Conservation (phyloP, 2,797 vertebrate species). For the Lindbergichthys nudifrons region DNA sequence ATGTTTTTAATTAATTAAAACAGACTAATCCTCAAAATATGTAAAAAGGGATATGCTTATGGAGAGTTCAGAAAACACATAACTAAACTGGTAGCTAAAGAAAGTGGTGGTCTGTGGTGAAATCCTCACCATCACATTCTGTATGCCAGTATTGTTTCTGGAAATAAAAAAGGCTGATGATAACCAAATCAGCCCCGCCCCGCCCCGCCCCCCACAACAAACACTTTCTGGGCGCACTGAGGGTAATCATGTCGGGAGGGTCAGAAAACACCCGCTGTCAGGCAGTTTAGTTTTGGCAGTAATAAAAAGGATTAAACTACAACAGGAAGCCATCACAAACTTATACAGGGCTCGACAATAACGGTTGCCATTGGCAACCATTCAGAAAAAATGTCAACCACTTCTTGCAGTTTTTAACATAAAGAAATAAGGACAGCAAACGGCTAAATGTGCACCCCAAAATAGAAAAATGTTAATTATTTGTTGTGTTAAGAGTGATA, state of each 20-base stretch:
- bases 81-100: not conserved
- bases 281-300: not conserved
- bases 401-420: too few relatives aligned
- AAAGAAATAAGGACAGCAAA: too few relatives aligned
- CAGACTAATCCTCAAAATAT: not conserved
- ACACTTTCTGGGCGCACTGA: not conserved
- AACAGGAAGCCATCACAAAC: constrained; percentile 9
- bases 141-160: constrained; percentile 3
- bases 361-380: too few relatives aligned
- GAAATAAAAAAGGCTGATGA: not conserved
- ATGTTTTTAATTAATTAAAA: not conserved
- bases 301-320: not conserved
- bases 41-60: not conserved
- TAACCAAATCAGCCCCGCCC: too few relatives aligned
- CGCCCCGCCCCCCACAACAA: not conserved
- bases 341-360: not conserved
- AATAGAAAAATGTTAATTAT: too few relatives aligned
- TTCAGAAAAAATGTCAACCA: too few relatives aligned
- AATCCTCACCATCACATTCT: not conserved
- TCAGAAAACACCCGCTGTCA: constrained; percentile 24
- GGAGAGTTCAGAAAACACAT: not conserved
- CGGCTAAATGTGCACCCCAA: too few relatives aligned
- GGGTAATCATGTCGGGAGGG: constrained; percentile 18
- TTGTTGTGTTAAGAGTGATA: too few relatives aligned
- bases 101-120: not conserved